Conservation (phyloP, 2,113 vertebrate genomes). For the Cyprinodon tularosa region DNA sequence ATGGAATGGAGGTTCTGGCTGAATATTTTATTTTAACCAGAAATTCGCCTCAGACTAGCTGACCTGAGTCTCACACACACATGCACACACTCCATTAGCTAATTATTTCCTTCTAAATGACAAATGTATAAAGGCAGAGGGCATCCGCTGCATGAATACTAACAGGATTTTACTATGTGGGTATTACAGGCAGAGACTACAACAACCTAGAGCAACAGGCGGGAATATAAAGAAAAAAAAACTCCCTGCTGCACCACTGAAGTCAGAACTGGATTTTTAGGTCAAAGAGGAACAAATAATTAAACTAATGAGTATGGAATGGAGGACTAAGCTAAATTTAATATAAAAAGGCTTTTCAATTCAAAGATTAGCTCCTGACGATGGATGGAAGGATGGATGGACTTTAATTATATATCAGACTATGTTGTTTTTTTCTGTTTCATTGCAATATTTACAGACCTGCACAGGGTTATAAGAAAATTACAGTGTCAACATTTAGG, state of each 20-base stretch:
- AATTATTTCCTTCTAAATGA: constrained; percentile 67
- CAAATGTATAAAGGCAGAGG: constrained; percentile 57
- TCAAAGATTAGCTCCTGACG: background rate
- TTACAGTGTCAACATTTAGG: no score
- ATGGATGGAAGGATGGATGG: background rate
- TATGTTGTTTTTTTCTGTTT: constrained; percentile 5
- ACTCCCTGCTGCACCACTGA: constrained; percentile 1
- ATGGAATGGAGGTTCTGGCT: constrained; percentile 45
- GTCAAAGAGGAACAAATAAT: constrained; percentile 12
- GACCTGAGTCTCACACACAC: constrained; percentile 45
- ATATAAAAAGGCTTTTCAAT: background rate
- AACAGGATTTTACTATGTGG: constrained; percentile 42
- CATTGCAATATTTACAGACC: no score
- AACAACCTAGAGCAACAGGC: constrained; percentile 6
- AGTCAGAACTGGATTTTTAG: constrained; percentile 8
- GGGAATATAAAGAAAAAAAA: background rate
- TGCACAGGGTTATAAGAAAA: no score
- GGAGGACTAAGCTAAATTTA: background rate
- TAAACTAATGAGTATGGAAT: constrained; percentile 23
- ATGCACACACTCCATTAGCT: constrained; percentile 65
- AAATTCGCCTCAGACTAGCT: constrained; percentile 48
- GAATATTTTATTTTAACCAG: constrained; percentile 39
- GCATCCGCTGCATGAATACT: constrained; percentile 60
- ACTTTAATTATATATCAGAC: background rate
- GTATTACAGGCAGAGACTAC: constrained; percentile 11